Evolutionary conservation across 2,113 vertebrate species (phyloP).

Genomic region (Chamaetylas fuelleborni): DNA sequence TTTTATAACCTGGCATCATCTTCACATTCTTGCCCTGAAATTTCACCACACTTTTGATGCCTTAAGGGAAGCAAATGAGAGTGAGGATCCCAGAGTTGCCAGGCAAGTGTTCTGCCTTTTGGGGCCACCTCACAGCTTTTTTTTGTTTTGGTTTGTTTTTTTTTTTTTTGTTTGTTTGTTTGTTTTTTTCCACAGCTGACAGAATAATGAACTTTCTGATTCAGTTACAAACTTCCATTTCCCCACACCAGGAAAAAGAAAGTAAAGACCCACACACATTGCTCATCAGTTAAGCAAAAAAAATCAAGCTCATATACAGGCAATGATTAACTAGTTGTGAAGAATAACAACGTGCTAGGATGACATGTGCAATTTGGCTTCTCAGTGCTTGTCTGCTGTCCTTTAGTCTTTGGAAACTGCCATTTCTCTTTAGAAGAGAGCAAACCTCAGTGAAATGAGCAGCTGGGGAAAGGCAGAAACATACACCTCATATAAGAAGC

Average conservation of each 20-base stretch:
- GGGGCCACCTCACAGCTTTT: fast-evolving
- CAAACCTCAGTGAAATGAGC: fast-evolving
- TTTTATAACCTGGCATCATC: not conserved
- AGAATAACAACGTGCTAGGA: not conserved
- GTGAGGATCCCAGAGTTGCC: not conserved
- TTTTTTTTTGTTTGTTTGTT: not conserved
- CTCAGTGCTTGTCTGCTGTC: not conserved
- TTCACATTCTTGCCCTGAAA: not conserved
- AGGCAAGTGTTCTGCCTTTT: not conserved
- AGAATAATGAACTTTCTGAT: not conserved
- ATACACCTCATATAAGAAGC: not conserved
- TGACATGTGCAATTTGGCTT: not conserved
- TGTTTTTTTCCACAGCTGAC: not conserved
- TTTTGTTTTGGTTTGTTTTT: no score
- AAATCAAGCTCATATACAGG: not conserved
- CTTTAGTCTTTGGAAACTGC: not conserved
- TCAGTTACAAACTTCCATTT: not conserved
- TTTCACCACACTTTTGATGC: not conserved
- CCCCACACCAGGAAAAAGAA: not conserved
- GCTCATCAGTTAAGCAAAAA: not conserved
- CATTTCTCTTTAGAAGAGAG: not conserved
- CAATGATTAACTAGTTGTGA: not conserved
- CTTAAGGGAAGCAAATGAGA: not conserved
- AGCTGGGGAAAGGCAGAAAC: not conserved
- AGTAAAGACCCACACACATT: fast-evolving